Base-by-base conservation (phyloP, 2,888 invertebrate genomes). In the Nomada ruficornis region DNA sequence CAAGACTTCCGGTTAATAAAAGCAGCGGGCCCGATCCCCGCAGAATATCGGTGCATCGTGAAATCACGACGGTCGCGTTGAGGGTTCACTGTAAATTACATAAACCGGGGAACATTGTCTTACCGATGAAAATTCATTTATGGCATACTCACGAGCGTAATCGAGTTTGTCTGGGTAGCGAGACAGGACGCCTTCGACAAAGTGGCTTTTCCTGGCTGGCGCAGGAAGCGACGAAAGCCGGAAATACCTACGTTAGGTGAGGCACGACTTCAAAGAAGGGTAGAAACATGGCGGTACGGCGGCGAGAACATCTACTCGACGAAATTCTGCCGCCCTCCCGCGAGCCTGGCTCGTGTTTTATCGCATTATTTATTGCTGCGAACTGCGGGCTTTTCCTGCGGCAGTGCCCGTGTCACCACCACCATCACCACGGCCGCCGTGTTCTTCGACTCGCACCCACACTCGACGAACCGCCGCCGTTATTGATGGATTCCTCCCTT, bases 401-500 rank as follows among this genome's bases (percentile, higher is more conserved):
- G 54, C 77, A 72, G 64, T 68, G 5, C 7, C 29, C 82, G 60
- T 60, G 50, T 65, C 67, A 65, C 77, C 36, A 63, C 59, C 75
- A 68, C 76, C 74, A 18, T 47, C 73, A 11, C 20, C 23, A 23
- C 2, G 10, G 10, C 13, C 23, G 13, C 4, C 23, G 57, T 26
- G 57, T 57, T 11, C 26, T 13, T 26, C 26, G 15, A 60, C 71
- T 4, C 65, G n/a, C 87, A 75, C 81, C 60, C 73, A 67, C 75
- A 77, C 74, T 65, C 72, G 59, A 15, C 82, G 77, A 82, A 36
- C 63, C 60, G 67, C 42, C 85, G 57, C 26, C 23, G 89, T 93
- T 94, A 93, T 94, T 93, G 94, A 94, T 93, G 93, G 93, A 94
- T 94, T 93, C 93, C 92, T 91, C 92, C 93, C 91, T 92, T 94